Conservation (phyloP, 2,888 invertebrate species). For the Ametastegia equiseti region DNA sequence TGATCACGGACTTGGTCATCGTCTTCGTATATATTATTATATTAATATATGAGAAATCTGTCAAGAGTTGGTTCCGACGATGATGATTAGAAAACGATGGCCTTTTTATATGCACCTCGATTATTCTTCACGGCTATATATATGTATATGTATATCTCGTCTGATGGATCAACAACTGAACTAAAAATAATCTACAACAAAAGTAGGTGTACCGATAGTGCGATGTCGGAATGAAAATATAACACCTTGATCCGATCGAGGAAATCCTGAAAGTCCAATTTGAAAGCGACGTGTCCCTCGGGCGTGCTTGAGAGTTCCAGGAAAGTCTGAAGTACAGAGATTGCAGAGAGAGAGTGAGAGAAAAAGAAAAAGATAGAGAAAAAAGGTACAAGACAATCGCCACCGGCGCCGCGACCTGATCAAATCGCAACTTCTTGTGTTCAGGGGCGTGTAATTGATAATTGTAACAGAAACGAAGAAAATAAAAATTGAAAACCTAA, state of each 20-base stretch:
- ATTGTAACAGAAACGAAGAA: neutral
- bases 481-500: neutral
- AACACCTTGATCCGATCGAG: neutral
- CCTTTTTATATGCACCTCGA: no score
- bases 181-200: no score
- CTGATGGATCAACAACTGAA: no score
- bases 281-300: constrained; percentile 3
- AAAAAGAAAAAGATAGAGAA: neutral
- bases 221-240: neutral
- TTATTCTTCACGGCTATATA: no score
- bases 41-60: no score
- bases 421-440: constrained; percentile 10
- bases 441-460: constrained; percentile 13
- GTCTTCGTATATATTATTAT: no score
- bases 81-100: no score
- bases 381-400: constrained; percentile 45
- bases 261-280: constrained; percentile 11
- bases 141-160: no score
- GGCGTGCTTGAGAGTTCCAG: constrained; percentile 17
- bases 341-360: neutral
- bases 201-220: no score
- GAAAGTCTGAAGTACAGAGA: constrained; percentile 48
- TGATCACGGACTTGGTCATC: no score
- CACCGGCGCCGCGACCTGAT: constrained; percentile 12
- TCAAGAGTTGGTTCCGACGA: no score